Conservation (phyloP, 1,140 invertebrate genomes). For the Portunus trituberculatus region DNA sequence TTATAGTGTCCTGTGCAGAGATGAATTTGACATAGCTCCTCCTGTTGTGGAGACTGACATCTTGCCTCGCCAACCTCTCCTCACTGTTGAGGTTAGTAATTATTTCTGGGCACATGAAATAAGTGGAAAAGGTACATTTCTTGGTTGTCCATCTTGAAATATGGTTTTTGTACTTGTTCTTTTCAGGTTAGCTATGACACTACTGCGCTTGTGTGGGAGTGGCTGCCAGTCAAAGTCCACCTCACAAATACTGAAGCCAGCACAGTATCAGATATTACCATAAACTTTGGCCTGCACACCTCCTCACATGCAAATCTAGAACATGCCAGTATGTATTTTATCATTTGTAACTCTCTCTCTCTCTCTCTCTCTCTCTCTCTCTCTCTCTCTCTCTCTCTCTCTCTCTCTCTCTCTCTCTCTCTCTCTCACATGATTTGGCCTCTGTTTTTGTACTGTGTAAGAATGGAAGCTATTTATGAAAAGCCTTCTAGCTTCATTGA, state of each 20-base stretch:
- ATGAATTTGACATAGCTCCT: slow-evolving; percentile 52
- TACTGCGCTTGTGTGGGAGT: slow-evolving; percentile 78
- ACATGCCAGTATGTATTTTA: slow-evolving; percentile 68
- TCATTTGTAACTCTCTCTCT: background rate
- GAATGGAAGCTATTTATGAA: no score
- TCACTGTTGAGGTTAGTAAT: slow-evolving; percentile 31
- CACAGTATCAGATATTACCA: slow-evolving; percentile 66
- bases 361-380: slow-evolving; percentile 8
- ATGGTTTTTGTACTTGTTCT: background rate
- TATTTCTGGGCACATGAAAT: background rate
- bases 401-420: slow-evolving; percentile 32
- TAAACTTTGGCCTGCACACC: slow-evolving; percentile 61
- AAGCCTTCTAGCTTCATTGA: no score
- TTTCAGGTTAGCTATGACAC: slow-evolving; percentile 70
- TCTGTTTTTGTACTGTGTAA: no score
- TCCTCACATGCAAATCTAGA: slow-evolving; percentile 69
- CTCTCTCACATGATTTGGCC: background rate
- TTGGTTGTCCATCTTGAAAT: background rate
- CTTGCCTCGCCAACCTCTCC: slow-evolving; percentile 52
- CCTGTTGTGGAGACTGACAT: slow-evolving; percentile 54
- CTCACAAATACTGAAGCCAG: slow-evolving; percentile 77
- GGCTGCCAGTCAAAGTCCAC: slow-evolving; percentile 77
- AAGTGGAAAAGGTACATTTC: background rate
- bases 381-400: slow-evolving; percentile 32
- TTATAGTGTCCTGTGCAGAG: slow-evolving; percentile 47